Evolutionary conservation across 2,113 vertebrate genomes (phyloP).

Genomic region (Chaenogobius annularis): DNA sequence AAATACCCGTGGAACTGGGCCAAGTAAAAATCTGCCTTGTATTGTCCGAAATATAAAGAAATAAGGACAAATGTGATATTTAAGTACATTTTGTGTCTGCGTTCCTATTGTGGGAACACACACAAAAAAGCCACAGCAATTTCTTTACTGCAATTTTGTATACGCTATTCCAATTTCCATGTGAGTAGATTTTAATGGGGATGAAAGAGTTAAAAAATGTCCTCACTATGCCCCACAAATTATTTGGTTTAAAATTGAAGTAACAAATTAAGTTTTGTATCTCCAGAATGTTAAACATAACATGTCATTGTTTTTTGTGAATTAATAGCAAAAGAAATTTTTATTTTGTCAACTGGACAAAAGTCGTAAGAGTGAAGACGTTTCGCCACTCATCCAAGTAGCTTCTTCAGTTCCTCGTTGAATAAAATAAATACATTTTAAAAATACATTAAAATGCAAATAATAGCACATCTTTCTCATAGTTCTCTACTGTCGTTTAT

Average conservation of each 20-base stretch:
- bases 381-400: too few relatives aligned
- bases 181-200: too few relatives aligned
- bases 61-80: background rate
- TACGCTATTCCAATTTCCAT: background rate
- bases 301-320: background rate
- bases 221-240: too few relatives aligned
- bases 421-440: background rate
- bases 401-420: background rate
- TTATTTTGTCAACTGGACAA: too few relatives aligned
- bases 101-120: too few relatives aligned
- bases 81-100: too few relatives aligned
- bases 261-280: background rate
- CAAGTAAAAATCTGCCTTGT: constrained; percentile 14
- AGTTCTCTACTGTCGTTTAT: constrained; percentile 7
- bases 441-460: background rate
- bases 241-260: background rate
- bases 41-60: background rate
- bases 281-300: too few relatives aligned
- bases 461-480: background rate
- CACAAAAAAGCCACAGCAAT: too few relatives aligned
- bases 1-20: constrained; percentile 32
- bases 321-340: background rate
- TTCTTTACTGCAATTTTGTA: too few relatives aligned
- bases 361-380: too few relatives aligned
- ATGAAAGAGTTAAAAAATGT: too few relatives aligned